A percentile compares a stretch with the other conserved stretches of the same genome.
phyloP scores from a whole-genome alignment of 2,113 vertebrate genomes.

The Podarcis raffonei region DNA sequence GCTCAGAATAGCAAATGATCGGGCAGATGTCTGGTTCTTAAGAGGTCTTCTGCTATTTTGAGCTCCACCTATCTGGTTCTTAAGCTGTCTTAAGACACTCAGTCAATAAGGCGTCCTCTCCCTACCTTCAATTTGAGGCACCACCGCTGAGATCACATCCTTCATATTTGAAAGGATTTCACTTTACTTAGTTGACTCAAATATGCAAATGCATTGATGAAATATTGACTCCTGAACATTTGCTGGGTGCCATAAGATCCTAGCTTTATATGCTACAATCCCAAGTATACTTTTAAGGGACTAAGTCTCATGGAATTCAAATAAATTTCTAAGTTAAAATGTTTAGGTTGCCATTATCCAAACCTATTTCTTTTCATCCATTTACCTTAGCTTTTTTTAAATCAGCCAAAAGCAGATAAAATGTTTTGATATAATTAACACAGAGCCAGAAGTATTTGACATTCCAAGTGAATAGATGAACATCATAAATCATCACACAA shows the following conservation, averaged over 20 bases:
- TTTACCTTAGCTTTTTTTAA: background rate
- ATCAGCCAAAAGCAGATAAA: background rate
- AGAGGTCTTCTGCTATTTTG: too few species aligned
- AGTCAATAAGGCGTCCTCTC: too few species aligned
- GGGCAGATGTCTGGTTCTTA: too few species aligned
- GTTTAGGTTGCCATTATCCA: background rate
- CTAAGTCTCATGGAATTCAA: background rate
- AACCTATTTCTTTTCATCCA: background rate
- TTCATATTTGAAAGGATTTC: background rate
- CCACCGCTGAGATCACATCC: background rate
- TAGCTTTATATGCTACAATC: background rate
- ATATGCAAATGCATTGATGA: background rate
- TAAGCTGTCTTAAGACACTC: too few species aligned
- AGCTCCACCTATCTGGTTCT: too few species aligned
- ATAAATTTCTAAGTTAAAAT: background rate
- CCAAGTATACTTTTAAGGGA: background rate
- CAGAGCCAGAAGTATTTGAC: background rate
- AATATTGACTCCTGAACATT: background rate
- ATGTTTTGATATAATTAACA: too few species aligned
- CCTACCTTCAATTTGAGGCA: background rate
- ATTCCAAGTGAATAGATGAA: background rate
- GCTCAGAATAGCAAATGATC: background rate
- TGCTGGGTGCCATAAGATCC: background rate
- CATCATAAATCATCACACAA: conserved; percentile 6
- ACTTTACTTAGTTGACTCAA: background rate